Base-by-base conservation (phyloP, 1,140 invertebrate genomes). In the Chionoecetes opilio region DNA sequence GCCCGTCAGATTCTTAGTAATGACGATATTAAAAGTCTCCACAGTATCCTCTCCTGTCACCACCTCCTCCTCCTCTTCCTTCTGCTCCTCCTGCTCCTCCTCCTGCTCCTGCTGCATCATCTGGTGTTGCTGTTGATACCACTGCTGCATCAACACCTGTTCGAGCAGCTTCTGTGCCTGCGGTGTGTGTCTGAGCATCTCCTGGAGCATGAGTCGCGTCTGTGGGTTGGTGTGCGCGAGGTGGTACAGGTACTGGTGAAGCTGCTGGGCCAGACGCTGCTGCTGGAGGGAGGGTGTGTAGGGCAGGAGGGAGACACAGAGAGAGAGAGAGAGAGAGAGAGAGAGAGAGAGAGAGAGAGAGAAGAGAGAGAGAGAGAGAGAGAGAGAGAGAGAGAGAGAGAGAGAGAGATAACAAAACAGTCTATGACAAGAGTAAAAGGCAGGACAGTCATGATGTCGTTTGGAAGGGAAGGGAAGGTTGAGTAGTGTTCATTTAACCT, bases 1-100 rank as follows among this genome's bases (percentile, higher is more conserved):
- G 0, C 35, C 94, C 26, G 94, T 95, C 3, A 95, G 46, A 37
- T 95, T 95, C 91, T 95, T 95, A 46, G 94, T 95, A 84, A 95
- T 95, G 82, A 95, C 94, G 34, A 95, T 95, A 84, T 95, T 95
- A 75, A 95, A 95, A 63, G 90, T 95, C 29, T 95, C 94, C 29
- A 95, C 89, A 6, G 86, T 29, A 32, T 86, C 29, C 2, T 89
- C 41, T 17, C 38, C 32, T 29, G 3, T 21, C 37, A 8, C 46
- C 29, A 31, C 84, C 31, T 86, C 84, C 34, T 84, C 29, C 34
- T 84, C 17, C n/a, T 3, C 32, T 38, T 35, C 38, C 6, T 37
- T 26, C 11, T n/a, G 3, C 75, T 92, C 53, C 38, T 35, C 31
- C 26, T 26, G n/a, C 5, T 63, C 26, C 29, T 63, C 29, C 34